Conservation (phyloP, 2,113 vertebrate genomes). For the Guaruba guarouba region DNA sequence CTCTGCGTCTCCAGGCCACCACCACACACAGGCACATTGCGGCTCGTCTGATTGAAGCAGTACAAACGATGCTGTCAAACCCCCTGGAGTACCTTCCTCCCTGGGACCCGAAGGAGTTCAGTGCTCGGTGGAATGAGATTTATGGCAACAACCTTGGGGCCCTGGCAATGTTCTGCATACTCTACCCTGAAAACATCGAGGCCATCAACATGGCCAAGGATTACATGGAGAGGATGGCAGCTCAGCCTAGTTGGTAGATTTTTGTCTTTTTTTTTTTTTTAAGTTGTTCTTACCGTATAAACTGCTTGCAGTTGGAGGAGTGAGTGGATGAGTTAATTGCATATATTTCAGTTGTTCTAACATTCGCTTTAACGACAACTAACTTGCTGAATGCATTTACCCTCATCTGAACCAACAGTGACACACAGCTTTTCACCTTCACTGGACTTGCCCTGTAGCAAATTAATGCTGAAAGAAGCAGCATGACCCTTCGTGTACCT, state of each 20-base stretch:
- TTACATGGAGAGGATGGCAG: slow-evolving; percentile 99
- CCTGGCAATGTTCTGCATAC: slow-evolving; percentile 92
- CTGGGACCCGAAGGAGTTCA: slow-evolving; percentile 90
- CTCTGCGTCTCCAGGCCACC: slow-evolving; percentile 77
- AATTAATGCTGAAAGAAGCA: background rate
- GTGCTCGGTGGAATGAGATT: slow-evolving; percentile 95
- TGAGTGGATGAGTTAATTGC: background rate
- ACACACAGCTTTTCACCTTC: background rate
- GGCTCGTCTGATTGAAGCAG: slow-evolving; percentile 80
- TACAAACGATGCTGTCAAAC: slow-evolving; percentile 88
- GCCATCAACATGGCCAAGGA: slow-evolving; percentile 88
- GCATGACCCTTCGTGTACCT: background rate
- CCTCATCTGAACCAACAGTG: background rate
- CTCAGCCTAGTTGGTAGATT: slow-evolving; percentile 99
- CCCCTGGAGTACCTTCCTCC: slow-evolving; percentile 92
- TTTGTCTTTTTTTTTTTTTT: slow-evolving; percentile 73
- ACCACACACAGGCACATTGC: slow-evolving; percentile 85
- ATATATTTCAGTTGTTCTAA: background rate
- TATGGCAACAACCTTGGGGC: slow-evolving; percentile 96
- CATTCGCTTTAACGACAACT: background rate
- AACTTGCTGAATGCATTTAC: background rate
- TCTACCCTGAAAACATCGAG: slow-evolving; percentile 90
- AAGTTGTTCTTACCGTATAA: slow-evolving; percentile 62
- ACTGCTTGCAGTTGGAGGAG: background rate
- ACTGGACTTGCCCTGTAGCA: background rate